A percentile compares a stretch with the other conserved stretches of the same genome.
phyloP scores from a whole-genome alignment of 2,797 vertebrate genomes.

The Syngnathus rostellatus region DNA sequence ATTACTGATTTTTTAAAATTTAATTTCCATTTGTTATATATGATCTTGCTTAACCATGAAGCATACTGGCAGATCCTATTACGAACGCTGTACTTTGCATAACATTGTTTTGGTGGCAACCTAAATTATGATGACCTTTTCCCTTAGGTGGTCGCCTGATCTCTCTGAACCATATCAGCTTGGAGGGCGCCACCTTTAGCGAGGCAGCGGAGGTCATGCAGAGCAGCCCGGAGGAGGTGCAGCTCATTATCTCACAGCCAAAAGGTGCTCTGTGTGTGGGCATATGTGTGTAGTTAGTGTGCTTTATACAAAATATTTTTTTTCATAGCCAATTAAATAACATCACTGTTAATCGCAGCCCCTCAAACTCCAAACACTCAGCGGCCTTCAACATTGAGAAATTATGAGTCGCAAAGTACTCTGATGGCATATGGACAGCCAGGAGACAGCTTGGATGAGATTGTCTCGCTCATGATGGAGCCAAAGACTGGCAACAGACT shows the following conservation, averaged over 20 bases:
- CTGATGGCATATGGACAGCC: conserved; percentile 32
- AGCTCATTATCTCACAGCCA: conserved; percentile 82
- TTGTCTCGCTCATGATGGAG: conserved; percentile 56
- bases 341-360: conserved; percentile 18
- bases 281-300: neutral
- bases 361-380: conserved; percentile 25
- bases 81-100: conserved; percentile 20
- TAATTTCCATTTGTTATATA: neutral
- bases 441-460: conserved; percentile 56
- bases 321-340: too few relatives aligned
- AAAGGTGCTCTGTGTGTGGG: conserved; percentile 68
- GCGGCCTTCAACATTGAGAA: conserved; percentile 33
- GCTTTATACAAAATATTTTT: neutral
- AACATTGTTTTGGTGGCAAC: neutral
- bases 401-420: conserved; percentile 42
- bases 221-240: conserved; percentile 75
- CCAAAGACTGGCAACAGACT: conserved; percentile 53
- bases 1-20: neutral
- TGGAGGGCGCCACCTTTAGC: conserved; percentile 80
- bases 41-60: neutral
- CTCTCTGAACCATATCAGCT: conserved; percentile 81
- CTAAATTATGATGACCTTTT: conserved; percentile 38
- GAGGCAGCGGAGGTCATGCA: conserved; percentile 83
- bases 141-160: conserved; percentile 77
- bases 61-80: conserved; percentile 2